Evolutionary conservation across 2,888 invertebrate genomes (phyloP).

Genomic region (Muschampia plurimacula): DNA sequence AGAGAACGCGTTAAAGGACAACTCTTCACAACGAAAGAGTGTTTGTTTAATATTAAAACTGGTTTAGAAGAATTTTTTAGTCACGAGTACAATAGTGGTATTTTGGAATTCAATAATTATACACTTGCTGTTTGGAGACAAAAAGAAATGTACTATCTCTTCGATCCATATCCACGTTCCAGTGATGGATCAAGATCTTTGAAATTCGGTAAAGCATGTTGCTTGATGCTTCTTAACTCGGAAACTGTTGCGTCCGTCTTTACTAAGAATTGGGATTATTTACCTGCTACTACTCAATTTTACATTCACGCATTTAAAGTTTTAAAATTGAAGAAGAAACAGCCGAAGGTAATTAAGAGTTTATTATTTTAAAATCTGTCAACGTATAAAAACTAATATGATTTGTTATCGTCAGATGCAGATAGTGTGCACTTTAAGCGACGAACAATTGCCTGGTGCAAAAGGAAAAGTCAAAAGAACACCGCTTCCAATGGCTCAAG

Average conservation of each 20-base stretch:
- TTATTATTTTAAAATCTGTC: background rate
- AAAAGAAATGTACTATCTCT: conserved; percentile 87
- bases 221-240: conserved; percentile 87
- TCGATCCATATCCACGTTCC: conserved; percentile 88
- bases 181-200: conserved; percentile 82
- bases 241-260: conserved; percentile 84
- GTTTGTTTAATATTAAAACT: conserved; percentile 76
- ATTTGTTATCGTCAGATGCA: conserved; percentile 57
- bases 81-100: conserved; percentile 77
- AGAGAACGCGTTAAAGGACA: conserved; percentile 80
- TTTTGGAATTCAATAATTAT: conserved; percentile 86
- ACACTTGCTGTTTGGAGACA: conserved; percentile 87
- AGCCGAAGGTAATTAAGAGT: conserved; percentile 61
- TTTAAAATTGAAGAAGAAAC: conserved; percentile 78
- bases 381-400: background rate
- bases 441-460: conserved; percentile 61
- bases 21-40: conserved; percentile 80
- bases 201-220: conserved; percentile 86
- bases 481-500: conserved; percentile 57
- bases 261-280: conserved; percentile 81
- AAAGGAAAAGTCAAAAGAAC: conserved; percentile 57
- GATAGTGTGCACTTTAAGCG: conserved; percentile 73
- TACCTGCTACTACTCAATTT: conserved; percentile 77
- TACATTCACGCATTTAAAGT: conserved; percentile 87
- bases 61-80: conserved; percentile 83